A percentile compares a stretch with the other conserved stretches of the same genome.
These are phyloP conservation scores for Tragelaphus imberbis DNA, from an alignment of 2,113 vertebrate species.

Conservation along the genomic window DNA sequence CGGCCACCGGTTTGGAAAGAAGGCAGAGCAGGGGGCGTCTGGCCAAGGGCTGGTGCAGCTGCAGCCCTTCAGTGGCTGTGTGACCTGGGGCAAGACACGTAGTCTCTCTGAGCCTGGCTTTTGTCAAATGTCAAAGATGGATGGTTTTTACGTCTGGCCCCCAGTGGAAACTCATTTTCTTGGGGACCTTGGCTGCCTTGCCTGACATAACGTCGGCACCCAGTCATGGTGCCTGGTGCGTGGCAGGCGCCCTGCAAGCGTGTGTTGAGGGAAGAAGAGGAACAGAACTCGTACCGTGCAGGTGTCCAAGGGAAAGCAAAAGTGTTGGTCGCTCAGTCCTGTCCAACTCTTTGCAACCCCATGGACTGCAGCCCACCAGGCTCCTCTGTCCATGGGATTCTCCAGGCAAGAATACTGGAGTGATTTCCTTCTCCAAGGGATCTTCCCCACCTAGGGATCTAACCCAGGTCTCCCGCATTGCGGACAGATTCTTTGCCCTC, in stretches of 20 bases:
- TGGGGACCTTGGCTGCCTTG: no score
- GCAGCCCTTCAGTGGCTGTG: neutral
- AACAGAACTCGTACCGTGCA: accelerated
- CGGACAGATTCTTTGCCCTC: neutral
- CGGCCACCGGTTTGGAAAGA: neutral
- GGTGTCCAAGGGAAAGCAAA: accelerated
- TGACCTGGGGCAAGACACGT: neutral
- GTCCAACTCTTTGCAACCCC: neutral
- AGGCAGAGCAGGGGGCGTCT: neutral
- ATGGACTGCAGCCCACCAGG: accelerated
- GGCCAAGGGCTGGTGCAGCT: accelerated
- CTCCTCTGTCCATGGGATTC: neutral
- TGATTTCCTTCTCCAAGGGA: neutral
- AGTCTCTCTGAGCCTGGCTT: neutral
- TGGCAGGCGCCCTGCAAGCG: neutral
- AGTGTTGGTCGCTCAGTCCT: accelerated
- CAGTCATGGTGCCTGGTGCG: accelerated
- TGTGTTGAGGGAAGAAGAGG: neutral
- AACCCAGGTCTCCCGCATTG: neutral
- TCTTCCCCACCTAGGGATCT: neutral
- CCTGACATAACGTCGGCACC: neutral
- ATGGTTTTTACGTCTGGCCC: neutral
- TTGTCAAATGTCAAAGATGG: accelerated
- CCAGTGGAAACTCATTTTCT: neutral
- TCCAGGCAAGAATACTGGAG: neutral